These are phyloP conservation scores for Apus apus DNA, from an alignment of 2,113 vertebrate genomes.

Conservation along the genomic window DNA sequence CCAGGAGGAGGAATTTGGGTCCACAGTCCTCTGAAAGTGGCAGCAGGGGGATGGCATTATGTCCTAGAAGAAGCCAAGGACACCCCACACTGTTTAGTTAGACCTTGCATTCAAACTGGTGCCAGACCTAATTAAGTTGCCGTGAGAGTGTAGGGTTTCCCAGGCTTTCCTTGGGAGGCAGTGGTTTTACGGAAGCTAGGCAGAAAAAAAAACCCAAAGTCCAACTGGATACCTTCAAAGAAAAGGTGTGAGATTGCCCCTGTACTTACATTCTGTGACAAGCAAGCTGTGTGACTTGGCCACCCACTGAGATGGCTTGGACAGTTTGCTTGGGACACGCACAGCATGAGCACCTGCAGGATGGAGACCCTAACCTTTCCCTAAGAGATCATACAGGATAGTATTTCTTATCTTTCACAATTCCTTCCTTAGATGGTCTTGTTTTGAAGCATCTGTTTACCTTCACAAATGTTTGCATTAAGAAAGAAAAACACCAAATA, in stretches of 20 bases:
- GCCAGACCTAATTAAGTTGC: neutral
- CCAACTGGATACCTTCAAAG: neutral
- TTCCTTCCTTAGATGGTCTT: neutral
- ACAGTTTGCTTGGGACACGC: neutral
- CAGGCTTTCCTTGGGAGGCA: neutral
- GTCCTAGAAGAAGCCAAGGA: neutral
- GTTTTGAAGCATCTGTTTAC: neutral
- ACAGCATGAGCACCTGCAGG: neutral
- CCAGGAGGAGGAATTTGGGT: neutral
- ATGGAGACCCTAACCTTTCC: neutral
- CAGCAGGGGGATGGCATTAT: neutral
- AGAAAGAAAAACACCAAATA: neutral
- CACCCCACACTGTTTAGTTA: neutral
- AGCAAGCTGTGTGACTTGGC: neutral
- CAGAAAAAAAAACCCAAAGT: neutral
- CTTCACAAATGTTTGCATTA: neutral
- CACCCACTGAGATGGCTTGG: neutral
- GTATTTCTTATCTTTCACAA: neutral
- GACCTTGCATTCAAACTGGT: neutral
- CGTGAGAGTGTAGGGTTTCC: neutral
- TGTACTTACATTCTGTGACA: fast-evolving
- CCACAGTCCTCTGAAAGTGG: neutral
- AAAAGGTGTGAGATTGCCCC: neutral
- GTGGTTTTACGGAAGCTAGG: neutral
- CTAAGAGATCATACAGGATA: neutral